A percentile compares a stretch with the other conserved stretches of the same genome.
Conservation (phyloP, 2,888 invertebrate genomes). For the Dolichomitus sp. region DNA sequence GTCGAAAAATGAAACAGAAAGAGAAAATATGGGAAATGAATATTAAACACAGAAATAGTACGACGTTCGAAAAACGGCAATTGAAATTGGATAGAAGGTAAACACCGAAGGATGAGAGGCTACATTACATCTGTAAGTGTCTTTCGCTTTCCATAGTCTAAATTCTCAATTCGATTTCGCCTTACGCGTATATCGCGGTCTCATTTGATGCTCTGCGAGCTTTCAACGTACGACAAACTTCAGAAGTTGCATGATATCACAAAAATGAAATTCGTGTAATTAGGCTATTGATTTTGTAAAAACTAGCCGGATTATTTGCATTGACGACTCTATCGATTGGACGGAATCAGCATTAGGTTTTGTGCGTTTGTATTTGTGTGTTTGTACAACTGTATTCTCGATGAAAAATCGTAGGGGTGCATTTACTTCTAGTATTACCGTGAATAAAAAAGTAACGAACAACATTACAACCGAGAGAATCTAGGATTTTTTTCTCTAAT, state of each 20-base stretch:
- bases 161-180: too few species aligned
- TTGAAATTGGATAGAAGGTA: not conserved
- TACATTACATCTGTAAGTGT: not conserved
- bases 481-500: too few species aligned
- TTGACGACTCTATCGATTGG: conserved; percentile 75
- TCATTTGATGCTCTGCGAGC: too few species aligned
- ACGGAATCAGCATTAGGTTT: conserved; percentile 72
- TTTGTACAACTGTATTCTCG: not conserved
- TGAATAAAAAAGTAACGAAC: not conserved
- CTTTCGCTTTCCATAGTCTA: too few species aligned
- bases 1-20: not conserved
- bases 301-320: conserved; percentile 71
- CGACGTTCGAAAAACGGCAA: not conserved
- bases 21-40: too few species aligned
- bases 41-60: too few species aligned
- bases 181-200: too few species aligned
- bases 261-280: conserved; percentile 67
- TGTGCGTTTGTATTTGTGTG: not conserved
- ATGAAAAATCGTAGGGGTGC: not conserved
- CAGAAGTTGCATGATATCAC: too few species aligned
- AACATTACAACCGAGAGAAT: not conserved
- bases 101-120: not conserved
- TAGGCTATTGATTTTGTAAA: too few species aligned
- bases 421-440: not conserved
- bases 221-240: too few species aligned